A percentile compares a stretch with the other conserved stretches of the same genome.
Conservation (phyloP, 2,797 vertebrate genomes). For the Fratercula arctica region DNA sequence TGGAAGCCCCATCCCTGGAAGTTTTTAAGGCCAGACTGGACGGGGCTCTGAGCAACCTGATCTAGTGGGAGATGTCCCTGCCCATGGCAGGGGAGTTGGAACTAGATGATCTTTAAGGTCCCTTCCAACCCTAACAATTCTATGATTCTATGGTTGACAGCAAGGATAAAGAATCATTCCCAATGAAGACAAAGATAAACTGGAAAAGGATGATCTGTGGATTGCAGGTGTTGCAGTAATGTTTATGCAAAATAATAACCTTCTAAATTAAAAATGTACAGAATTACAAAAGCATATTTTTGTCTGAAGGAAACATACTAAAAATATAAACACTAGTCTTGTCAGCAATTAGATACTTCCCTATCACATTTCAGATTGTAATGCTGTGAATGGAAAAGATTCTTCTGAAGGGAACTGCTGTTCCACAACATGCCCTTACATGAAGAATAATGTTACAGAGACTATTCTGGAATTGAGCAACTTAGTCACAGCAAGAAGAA, state of each 20-base stretch:
- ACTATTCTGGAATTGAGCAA: neutral
- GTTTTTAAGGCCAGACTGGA: too few relatives aligned
- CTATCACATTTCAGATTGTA: neutral
- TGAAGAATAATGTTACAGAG: neutral
- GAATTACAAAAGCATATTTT: neutral
- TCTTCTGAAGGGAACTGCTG: neutral
- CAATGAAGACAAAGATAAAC: neutral
- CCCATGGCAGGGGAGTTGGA: too few relatives aligned
- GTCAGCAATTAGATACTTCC: neutral
- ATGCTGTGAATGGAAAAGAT: neutral
- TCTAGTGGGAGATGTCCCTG: too few relatives aligned
- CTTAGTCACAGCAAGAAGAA: neutral
- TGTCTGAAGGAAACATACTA: neutral
- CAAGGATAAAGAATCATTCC: neutral
- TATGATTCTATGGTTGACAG: neutral
- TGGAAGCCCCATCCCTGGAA: too few relatives aligned
- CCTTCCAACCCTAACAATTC: too few relatives aligned
- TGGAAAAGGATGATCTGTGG: neutral
- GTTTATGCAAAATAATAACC: neutral
- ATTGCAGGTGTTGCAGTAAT: neutral
- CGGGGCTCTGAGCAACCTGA: too few relatives aligned
- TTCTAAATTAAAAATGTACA: neutral
- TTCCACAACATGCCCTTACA: neutral
- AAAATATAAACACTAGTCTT: neutral
- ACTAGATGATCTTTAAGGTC: too few relatives aligned